Percentiles rank a stretch among this genome's conserved stretches.
Evolutionary conservation across 2,113 vertebrate species (phyloP).

Genomic region (Ursus arctos): DNA sequence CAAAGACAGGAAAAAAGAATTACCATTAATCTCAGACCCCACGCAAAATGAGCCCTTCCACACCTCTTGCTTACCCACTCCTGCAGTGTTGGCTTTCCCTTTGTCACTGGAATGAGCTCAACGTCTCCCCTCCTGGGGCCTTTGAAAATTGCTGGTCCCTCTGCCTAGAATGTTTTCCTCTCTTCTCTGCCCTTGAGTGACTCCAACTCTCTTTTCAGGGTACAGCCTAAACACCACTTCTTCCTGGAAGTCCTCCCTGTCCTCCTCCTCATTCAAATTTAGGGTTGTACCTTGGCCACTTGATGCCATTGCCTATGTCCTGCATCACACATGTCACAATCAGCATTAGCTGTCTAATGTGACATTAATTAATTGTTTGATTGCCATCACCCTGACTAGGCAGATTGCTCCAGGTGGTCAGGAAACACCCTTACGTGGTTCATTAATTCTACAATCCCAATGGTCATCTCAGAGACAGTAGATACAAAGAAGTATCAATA

Average conservation of each 20-base stretch:
- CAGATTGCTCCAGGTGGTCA: not conserved
- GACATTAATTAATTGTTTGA: too few species aligned
- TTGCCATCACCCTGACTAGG: not conserved
- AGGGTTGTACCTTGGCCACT: not conserved
- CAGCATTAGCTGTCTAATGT: not conserved
- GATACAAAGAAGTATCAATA: not conserved
- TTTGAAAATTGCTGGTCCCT: not conserved
- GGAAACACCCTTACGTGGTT: too few species aligned
- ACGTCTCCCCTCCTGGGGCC: not conserved
- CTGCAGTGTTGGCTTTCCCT: too few species aligned
- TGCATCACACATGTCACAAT: not conserved
- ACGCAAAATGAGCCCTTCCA: not conserved
- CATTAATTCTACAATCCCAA: not conserved
- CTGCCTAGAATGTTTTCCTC: not conserved
- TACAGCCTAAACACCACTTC: not conserved
- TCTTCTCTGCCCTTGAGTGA: not conserved
- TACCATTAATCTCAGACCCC: not conserved
- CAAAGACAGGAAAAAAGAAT: slow-evolving; percentile 25
- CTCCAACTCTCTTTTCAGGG: not conserved
- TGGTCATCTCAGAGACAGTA: not conserved
- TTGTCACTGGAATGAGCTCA: not conserved
- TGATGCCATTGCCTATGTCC: not conserved
- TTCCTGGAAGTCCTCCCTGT: not conserved
- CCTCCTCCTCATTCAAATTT: not conserved
- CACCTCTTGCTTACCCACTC: not conserved